Base-by-base conservation (phyloP, 2,797 vertebrate genomes). In the Lophotriccus pileatus region DNA sequence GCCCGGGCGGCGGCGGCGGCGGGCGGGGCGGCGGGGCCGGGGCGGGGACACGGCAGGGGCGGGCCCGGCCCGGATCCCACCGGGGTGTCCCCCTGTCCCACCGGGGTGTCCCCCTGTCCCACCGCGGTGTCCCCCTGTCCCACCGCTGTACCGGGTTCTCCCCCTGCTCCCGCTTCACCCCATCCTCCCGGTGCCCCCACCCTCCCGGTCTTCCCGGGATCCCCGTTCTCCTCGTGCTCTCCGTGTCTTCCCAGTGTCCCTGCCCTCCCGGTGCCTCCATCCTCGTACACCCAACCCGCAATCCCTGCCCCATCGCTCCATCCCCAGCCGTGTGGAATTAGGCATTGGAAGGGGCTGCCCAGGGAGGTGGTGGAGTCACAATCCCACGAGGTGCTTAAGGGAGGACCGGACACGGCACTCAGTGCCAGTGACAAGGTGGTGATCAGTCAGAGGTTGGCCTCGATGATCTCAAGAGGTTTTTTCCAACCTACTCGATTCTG, bases 281-380 rank as follows among this genome's bases (percentile, higher is more conserved):
- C 9, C n/a, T 52, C 2, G 3, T 6, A 2, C 4, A 47, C 63
- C 30, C 3, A 4, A 0, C 11, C 75, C 1, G 37, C 3, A 2
- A 2, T 5, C 49, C 58, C 86, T 16, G 36, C 3, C 1, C 28
- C 37, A 37, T 32, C 14, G 2, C n/a, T 14, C 50, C 11, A 0
- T 21, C 3, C 64, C 43, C 80, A 37, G 47, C 53, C 28, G 2
- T 37, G 6, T 1, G n/a, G 67, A 22, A 22, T 32, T 2, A 0
- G 64, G 3, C 78, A 7, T 0, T 6, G 56, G 72, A 11, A 64
- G 2, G 15, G 32, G 15, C 30, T 32, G 41, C 30, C 39, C 60
- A 24, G 41, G 22, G 62, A 22, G 9, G 72, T 5, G 72, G 23
- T 20, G 2, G 50, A 30, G 64, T 8, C 16, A 7, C 50, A 9